A percentile compares a stretch with the other conserved stretches of the same genome.
phyloP scores from a whole-genome alignment of 2,797 vertebrate genomes.

The Pantherophis alleghaniensis region DNA sequence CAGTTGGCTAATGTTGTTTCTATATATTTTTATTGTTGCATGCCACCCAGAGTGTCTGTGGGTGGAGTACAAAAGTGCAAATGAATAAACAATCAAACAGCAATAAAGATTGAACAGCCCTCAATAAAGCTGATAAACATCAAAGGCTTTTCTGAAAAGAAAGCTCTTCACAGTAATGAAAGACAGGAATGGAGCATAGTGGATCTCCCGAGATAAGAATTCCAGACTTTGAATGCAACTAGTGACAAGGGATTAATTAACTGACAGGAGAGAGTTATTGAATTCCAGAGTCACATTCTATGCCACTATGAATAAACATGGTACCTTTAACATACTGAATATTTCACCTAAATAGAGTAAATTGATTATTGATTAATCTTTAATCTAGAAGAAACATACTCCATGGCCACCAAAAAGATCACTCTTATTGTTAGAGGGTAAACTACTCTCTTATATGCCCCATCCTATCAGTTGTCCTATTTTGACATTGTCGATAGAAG shows the following conservation, averaged over 20 bases:
- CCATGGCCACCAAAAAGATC: background rate
- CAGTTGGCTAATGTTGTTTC: background rate
- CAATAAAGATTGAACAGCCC: background rate
- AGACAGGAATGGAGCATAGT: background rate
- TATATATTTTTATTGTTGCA: background rate
- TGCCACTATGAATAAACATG: slow-evolving; percentile 21
- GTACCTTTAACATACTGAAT: background rate
- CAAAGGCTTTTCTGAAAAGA: background rate
- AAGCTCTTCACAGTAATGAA: background rate
- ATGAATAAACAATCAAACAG: background rate
- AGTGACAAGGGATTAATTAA: slow-evolving; percentile 10
- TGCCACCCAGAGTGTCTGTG: background rate
- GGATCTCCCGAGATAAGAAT: background rate
- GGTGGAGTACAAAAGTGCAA: background rate
- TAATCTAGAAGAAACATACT: background rate
- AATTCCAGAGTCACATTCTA: background rate
- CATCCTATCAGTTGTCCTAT: background rate
- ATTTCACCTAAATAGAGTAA: slow-evolving; percentile 13
- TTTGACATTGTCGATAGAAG: background rate
- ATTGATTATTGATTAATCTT: slow-evolving; percentile 24
- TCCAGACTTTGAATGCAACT: background rate
- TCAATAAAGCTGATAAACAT: background rate
- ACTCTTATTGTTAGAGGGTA: background rate
- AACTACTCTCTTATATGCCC: background rate
- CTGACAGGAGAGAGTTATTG: slow-evolving; percentile 31